phyloP scores from a whole-genome alignment of 2,888 invertebrate genomes.

The Auanema freiburgensis region DNA sequence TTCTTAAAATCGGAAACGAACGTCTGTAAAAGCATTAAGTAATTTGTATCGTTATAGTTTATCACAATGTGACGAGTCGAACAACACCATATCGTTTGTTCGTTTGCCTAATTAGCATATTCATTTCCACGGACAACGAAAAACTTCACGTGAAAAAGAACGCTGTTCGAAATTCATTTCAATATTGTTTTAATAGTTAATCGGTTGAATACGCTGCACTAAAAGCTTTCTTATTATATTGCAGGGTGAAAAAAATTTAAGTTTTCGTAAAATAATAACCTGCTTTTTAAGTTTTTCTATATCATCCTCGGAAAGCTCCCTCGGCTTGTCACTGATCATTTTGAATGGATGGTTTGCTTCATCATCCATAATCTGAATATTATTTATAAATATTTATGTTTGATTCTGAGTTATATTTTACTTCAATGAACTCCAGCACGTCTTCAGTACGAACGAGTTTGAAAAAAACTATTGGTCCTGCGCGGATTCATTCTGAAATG shows the following conservation, averaged over 20 bases:
- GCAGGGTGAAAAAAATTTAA: too few relatives aligned
- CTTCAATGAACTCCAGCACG: too few relatives aligned
- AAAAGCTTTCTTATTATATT: not conserved
- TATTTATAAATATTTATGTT: too few relatives aligned
- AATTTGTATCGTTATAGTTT: not conserved
- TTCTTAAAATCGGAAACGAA: constrained; percentile 32
- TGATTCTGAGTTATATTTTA: too few relatives aligned
- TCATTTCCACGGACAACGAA: not conserved
- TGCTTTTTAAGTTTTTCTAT: constrained; percentile 29
- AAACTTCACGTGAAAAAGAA: not conserved
- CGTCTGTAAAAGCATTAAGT: constrained; percentile 23
- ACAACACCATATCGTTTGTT: too few relatives aligned
- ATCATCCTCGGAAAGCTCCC: constrained; percentile 38
- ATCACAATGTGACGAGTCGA: too few relatives aligned
- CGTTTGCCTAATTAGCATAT: not conserved
- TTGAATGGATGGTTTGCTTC: too few relatives aligned
- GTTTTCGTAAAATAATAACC: constrained; percentile 9
- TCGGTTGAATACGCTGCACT: not conserved
- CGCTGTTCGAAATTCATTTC: not conserved
- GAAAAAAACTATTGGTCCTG: too few relatives aligned
- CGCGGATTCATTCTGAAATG: too few relatives aligned
- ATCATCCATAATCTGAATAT: too few relatives aligned
- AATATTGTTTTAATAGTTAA: not conserved
- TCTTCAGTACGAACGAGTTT: too few relatives aligned
- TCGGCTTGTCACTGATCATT: too few relatives aligned